phyloP scores from a whole-genome alignment of 2,797 vertebrate species.

The Astyanax mexicanus region DNA sequence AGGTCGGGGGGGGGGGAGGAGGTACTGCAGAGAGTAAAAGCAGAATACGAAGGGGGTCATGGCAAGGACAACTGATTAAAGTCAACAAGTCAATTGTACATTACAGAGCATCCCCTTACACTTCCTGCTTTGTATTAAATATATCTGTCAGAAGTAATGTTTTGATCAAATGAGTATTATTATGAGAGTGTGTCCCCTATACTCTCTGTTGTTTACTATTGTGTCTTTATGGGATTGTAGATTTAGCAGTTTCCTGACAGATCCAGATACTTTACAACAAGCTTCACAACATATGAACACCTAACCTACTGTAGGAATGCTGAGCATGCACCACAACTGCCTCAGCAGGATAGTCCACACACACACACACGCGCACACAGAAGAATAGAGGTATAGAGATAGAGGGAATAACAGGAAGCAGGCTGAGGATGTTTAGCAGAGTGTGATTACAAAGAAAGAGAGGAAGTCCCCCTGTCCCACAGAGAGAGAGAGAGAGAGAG shows the following conservation, averaged over 20 bases:
- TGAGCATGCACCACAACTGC: background rate
- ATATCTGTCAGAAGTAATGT: background rate
- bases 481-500: background rate
- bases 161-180: background rate
- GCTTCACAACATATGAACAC: too few species aligned
- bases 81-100: too few species aligned
- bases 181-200: too few species aligned
- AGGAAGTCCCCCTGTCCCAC: conserved; percentile 16
- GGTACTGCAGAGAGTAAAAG: background rate
- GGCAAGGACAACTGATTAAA: too few species aligned
- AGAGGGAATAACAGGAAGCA: conserved; percentile 47
- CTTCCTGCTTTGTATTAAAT: background rate
- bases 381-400: background rate
- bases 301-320: background rate
- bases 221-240: too few species aligned
- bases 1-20: too few species aligned
- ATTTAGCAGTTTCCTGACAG: too few species aligned
- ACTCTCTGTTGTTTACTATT: too few species aligned
- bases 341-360: background rate
- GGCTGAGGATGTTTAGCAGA: conserved; percentile 13
- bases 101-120: background rate
- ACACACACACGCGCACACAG: background rate
- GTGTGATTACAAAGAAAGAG: conserved; percentile 11
- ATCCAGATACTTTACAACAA: too few species aligned
- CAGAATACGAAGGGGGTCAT: too few species aligned